Percentiles rank a stretch among this genome's conserved stretches.
These are phyloP conservation scores for Capromys pilorides DNA, from an alignment of 2,797 vertebrate species.

Conservation along the genomic window DNA sequence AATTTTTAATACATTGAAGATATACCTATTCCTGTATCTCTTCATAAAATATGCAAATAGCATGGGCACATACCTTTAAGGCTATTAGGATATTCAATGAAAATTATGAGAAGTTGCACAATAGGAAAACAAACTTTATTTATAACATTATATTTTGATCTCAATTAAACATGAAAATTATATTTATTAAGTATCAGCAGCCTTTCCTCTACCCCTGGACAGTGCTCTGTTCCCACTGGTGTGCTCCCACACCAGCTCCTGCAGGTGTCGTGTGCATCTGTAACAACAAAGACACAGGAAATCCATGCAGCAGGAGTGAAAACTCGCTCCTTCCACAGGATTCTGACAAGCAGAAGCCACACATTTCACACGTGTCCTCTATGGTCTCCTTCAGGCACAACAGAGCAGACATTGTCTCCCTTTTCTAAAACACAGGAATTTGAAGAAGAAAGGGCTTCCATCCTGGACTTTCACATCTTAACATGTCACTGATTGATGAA, in stretches of 20 bases:
- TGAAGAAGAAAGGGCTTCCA: not conserved
- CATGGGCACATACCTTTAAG: not conserved
- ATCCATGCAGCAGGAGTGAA: not conserved
- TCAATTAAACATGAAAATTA: not conserved
- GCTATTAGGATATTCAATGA: not conserved
- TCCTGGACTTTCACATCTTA: not conserved
- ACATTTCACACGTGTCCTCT: not conserved
- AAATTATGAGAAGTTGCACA: not conserved
- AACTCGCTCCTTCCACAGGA: not conserved
- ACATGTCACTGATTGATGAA: too few relatives aligned
- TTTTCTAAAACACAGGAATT: not conserved
- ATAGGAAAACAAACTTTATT: not conserved
- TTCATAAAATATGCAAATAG: not conserved
- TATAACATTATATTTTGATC: not conserved
- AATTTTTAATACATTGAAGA: constrained; percentile 8
- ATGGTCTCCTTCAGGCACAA: not conserved
- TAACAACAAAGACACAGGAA: not conserved
- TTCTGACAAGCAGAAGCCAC: not conserved
- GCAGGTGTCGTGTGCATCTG: not conserved
- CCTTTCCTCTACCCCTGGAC: not conserved
- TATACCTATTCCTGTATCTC: not conserved
- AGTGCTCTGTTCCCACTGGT: not conserved
- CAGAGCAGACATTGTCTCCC: not conserved
- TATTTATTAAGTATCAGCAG: not conserved
- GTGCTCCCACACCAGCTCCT: not conserved